Conservation (phyloP, 2,113 vertebrate genomes). For the Myotis davidii region DNA sequence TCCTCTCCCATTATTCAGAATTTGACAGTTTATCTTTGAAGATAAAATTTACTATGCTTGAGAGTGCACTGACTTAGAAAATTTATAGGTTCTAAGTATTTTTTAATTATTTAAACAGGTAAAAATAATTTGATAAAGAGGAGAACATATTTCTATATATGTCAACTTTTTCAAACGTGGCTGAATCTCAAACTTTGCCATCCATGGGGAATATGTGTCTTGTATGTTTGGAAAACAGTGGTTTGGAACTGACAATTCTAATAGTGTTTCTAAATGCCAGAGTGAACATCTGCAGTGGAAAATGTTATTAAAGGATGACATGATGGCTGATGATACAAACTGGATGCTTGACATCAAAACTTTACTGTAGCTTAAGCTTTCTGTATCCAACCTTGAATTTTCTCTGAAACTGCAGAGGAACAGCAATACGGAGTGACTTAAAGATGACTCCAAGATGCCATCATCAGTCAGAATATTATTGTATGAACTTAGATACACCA, state of each 20-base stretch:
- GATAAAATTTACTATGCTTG: slow-evolving; percentile 26
- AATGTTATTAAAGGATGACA: slow-evolving; percentile 16
- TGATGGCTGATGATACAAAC: slow-evolving; percentile 16
- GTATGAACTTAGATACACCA: not conserved
- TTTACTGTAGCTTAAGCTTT: not conserved
- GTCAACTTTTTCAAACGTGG: not conserved
- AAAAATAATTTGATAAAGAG: slow-evolving; percentile 41
- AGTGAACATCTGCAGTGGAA: slow-evolving; percentile 22
- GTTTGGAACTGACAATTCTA: slow-evolving; percentile 63
- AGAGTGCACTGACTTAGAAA: slow-evolving; percentile 40
- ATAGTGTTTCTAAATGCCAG: slow-evolving; percentile 48
- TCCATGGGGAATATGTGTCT: slow-evolving; percentile 24
- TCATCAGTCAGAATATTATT: not conserved
- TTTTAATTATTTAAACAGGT: not conserved
- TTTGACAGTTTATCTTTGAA: slow-evolving; percentile 23
- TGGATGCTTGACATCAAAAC: slow-evolving; percentile 25
- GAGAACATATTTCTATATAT: not conserved
- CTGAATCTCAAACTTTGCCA: not conserved
- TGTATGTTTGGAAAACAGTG: slow-evolving; percentile 34
- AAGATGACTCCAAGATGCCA: not conserved
- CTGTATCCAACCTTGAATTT: not conserved
- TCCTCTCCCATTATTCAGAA: slow-evolving; percentile 34
- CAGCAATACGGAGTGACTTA: not conserved
- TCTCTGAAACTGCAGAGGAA: not conserved
- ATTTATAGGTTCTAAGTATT: not conserved